These are phyloP conservation scores for Copidosoma floridanum DNA, from an alignment of 1,140 invertebrate species.

Conservation along the genomic window DNA sequence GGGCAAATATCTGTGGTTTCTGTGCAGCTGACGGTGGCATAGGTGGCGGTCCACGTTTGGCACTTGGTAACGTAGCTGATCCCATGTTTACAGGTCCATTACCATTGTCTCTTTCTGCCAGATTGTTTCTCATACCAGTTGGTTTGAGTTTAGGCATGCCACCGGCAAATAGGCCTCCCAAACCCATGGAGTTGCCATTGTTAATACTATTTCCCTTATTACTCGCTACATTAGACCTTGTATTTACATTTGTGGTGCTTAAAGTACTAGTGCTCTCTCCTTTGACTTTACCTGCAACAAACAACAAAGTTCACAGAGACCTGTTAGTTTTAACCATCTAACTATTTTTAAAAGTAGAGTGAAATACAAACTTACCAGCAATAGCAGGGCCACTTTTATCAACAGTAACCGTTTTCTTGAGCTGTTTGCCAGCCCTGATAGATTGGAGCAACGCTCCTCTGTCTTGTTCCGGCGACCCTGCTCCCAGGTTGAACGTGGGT, in stretches of 20 bases:
- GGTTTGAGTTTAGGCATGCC: constrained; percentile 85
- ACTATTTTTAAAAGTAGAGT: not conserved
- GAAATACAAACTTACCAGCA: constrained; percentile 54
- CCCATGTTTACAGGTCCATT: not conserved
- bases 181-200: constrained; percentile 58
- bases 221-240: constrained; percentile 47
- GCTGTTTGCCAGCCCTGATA: constrained; percentile 75
- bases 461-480: constrained; percentile 58
- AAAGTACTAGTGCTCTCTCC: constrained; percentile 44
- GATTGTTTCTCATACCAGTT: constrained; percentile 61
- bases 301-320: not conserved
- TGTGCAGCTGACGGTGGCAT: constrained; percentile 57
- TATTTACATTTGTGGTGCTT: constrained; percentile 39
- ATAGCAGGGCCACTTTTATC: constrained; percentile 83
- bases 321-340: not conserved
- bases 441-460: constrained; percentile 72
- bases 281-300: constrained; percentile 48
- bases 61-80: constrained; percentile 29
- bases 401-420: constrained; percentile 85
- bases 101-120: constrained; percentile 42
- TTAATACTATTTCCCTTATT: constrained; percentile 50
- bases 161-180: constrained; percentile 80
- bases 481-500: constrained; percentile 51
- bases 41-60: constrained; percentile 58
- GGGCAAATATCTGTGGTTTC: constrained; percentile 48